phyloP scores from a whole-genome alignment of 1,140 invertebrate genomes.

The Dufourea novaeangliae region DNA sequence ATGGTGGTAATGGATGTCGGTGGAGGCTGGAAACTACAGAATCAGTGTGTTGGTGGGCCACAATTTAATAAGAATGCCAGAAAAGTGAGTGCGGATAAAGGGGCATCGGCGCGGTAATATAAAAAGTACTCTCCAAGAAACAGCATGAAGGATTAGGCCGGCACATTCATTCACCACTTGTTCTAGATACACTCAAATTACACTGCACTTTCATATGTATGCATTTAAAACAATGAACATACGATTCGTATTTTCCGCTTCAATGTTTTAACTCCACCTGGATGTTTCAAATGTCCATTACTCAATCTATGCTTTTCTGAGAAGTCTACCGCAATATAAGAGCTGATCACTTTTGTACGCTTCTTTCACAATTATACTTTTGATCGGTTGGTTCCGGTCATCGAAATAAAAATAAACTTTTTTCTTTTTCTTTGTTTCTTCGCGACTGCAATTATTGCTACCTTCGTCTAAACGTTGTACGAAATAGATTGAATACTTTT shows the following conservation, averaged over 20 bases:
- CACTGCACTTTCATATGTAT: conserved; percentile 67
- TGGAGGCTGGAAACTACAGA: conserved; percentile 62
- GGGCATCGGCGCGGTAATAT: conserved; percentile 79
- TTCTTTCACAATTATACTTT: conserved; percentile 35
- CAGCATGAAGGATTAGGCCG: conserved; percentile 80
- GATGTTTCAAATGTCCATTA: conserved; percentile 12
- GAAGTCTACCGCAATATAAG: conserved; percentile 21
- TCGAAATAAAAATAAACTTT: conserved; percentile 39
- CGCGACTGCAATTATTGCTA: conserved; percentile 44
- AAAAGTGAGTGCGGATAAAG: conserved; percentile 59
- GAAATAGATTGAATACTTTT: background rate
- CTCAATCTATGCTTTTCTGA: conserved; percentile 12
- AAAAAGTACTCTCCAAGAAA: conserved; percentile 81
- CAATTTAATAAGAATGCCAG: conserved; percentile 52
- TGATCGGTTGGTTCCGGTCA: conserved; percentile 11
- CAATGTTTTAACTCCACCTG: conserved; percentile 5
- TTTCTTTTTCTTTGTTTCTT: conserved; percentile 11
- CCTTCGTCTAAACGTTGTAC: conserved; percentile 17
- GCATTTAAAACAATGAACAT: conserved; percentile 46
- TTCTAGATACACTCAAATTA: conserved; percentile 51
- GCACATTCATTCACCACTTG: conserved; percentile 70
- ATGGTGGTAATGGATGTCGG: conserved; percentile 59
- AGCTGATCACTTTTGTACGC: conserved; percentile 42
- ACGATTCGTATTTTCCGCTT: background rate
- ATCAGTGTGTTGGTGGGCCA: conserved; percentile 53